phyloP scores from a whole-genome alignment of 2,888 invertebrate genomes.

The Asteroscopus sphinx region DNA sequence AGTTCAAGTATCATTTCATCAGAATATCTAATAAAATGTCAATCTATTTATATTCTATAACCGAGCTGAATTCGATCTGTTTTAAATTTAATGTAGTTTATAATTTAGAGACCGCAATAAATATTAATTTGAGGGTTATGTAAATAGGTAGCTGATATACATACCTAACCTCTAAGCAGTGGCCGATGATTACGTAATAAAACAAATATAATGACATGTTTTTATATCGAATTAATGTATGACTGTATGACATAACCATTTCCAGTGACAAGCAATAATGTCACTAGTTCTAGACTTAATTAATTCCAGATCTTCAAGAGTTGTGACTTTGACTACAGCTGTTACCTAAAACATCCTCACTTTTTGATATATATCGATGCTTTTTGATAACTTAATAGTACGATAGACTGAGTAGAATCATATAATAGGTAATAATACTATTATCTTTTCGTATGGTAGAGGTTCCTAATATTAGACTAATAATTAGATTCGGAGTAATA shows the following conservation, averaged over 20 bases:
- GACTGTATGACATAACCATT: too few species aligned
- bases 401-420: too few species aligned
- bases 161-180: constrained; percentile 20
- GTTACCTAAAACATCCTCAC: too few species aligned
- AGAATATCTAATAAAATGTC: constrained; percentile 55
- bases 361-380: too few species aligned
- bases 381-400: too few species aligned
- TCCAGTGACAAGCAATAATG: neutral
- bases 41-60: constrained; percentile 34
- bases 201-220: constrained; percentile 31
- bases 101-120: constrained; percentile 44
- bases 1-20: constrained; percentile 61
- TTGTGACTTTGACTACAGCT: too few species aligned
- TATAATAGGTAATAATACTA: too few species aligned
- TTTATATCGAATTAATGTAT: neutral
- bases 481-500: too few species aligned
- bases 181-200: constrained; percentile 31
- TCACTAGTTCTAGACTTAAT: neutral
- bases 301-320: too few species aligned
- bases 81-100: constrained; percentile 36
- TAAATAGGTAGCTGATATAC: constrained; percentile 46
- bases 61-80: constrained; percentile 11
- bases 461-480: too few species aligned
- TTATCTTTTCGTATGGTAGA: too few species aligned
- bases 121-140: constrained; percentile 47